Base-by-base conservation (phyloP, 2,113 vertebrate species). In the Telmatochromis bifrenatus region DNA sequence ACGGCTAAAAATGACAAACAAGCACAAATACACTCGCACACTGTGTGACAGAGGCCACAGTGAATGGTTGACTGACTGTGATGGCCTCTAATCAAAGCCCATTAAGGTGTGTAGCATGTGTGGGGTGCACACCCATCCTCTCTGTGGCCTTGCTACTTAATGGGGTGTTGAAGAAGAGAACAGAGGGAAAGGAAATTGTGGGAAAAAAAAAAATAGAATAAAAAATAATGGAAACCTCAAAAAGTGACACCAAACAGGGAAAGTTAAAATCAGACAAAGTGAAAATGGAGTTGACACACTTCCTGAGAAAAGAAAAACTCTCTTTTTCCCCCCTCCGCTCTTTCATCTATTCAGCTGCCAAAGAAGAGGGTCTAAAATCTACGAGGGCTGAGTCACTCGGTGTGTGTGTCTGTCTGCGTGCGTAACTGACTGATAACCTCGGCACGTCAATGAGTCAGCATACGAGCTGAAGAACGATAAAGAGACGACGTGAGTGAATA, bases 101-200 rank as follows among this genome's bases (percentile, higher is more conserved):
- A 90, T 94, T 93, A 92, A 89, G 83, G 88, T 84, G 85, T 83
- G 87, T 49, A 65, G 79, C 79, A 28, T 91, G 65, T 86, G 79
- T 70, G 81, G 53, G 49, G 84, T 81, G 49, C 79, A 39, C 39
- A 82, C 49, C 23, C 82, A 87, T 88, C 90, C 87, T 92, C 68
- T 86, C 26, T 47, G 82, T 92, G 95, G 94, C 95, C 95, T 96
- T 70, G 42, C 90, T 94, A 90, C 83, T 91, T 94, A 96, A 94
- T 96, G 95, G 89, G 93, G 91, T 93, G 94, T 92, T 82, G 83
- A 89, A 53, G 35, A 87, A 89, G 47, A 89, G 39, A 68, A 68
- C 53, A 87, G 70, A 82, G 47, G 83, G 85, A 86, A 31, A 84
- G 88, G 86, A 90, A 92, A 80, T 53, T 65, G 88, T 84, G 75